Evolutionary conservation across 2,113 vertebrate genomes (phyloP), one percentile per base, ranked within the genome.

Genomic region (Melospiza melodia): DNA sequence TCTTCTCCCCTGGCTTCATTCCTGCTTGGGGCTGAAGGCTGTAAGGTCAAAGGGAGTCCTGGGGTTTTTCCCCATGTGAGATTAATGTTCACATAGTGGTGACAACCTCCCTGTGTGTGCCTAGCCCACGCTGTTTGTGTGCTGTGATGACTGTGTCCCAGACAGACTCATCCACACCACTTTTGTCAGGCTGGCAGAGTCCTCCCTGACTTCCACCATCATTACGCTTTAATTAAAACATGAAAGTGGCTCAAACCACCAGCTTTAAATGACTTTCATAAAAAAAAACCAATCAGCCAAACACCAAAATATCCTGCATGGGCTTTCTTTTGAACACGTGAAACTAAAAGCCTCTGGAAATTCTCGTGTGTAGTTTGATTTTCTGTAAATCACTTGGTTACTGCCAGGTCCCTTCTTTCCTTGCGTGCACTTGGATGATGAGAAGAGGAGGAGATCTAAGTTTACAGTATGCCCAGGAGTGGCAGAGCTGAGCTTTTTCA

Each of bases 221-320:
- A 66, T 76, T 77, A 69, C 52, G 31, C 39, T 87, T 89, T 87
- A 87, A 87, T 80, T 83, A 62, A 93, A 90, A 86, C 75, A 33
- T 58, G 19, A n/a, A 76, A 88, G 30, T 74, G 49, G 33, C 63
- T 94, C 62, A 41, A 88, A 62, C 41, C 31, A 49, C 71, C 25
- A 20, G 51, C 31, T 90, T 90, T 68, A 85, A 88, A 90, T 76
- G 0, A 66, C 28, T 90, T 81, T 25, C 28, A 59, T 51, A 41
- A 39, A 51, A 51, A 51, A 68, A 88, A 94, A 77, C 0, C n/a
- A 61, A 44, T 54, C 73, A 81, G 9, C 31, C 25, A 61, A 88
- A 57, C 49, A 1, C 51, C 24, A 12, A 15, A 65, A 85, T 66
- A 17, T 5, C 23, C 41, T 63, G 23, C 46, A 41, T 12, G 9